A percentile compares a stretch with the other conserved stretches of the same genome.
Evolutionary conservation across 2,888 invertebrate genomes (phyloP).

Genomic region (Entomobrya proxima): DNA sequence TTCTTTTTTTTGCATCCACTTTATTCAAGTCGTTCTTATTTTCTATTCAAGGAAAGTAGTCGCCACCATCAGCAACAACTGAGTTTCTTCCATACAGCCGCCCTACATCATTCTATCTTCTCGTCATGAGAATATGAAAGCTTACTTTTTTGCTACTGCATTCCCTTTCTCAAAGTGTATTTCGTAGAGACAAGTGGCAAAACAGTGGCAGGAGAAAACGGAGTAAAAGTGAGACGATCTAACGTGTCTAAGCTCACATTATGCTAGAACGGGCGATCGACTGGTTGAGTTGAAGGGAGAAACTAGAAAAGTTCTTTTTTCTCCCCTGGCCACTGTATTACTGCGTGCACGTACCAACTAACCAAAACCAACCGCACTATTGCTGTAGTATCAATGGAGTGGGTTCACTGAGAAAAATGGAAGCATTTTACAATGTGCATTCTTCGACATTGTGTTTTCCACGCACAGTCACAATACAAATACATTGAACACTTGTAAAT

Average conservation of each 20-base stretch:
- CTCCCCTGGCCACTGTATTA: background rate
- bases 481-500: conserved; percentile 2
- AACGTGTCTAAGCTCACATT: conserved; percentile 31
- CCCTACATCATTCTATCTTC: background rate
- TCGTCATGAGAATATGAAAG: background rate
- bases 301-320: background rate
- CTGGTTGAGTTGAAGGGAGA: conserved; percentile 24
- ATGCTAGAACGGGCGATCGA: conserved; percentile 13
- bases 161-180: background rate
- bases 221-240: conserved; percentile 26
- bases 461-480: background rate
- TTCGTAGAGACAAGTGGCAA: background rate
- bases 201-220: background rate
- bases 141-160: background rate
- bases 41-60: background rate
- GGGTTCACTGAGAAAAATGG: background rate
- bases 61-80: conserved; percentile 33
- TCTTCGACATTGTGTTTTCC: background rate
- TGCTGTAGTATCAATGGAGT: background rate
- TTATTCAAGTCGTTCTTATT: background rate
- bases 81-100: background rate
- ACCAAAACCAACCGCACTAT: background rate
- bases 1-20: conserved; percentile 8
- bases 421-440: background rate
- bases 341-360: background rate